Base-by-base conservation (phyloP, 2,113 vertebrate species). In the Lagopus leucura region DNA sequence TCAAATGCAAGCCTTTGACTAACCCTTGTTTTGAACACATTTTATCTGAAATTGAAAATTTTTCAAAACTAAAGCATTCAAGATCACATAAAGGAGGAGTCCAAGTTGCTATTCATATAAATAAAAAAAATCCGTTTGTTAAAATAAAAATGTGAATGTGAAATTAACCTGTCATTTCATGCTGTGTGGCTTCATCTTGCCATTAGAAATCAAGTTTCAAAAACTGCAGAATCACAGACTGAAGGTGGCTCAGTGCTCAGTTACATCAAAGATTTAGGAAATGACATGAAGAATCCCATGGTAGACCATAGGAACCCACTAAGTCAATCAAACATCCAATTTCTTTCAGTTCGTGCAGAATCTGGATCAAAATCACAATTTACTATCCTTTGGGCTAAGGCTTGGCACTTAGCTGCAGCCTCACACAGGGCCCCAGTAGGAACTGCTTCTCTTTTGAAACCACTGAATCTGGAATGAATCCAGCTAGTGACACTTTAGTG, bases 401-500 rank as follows among this genome's bases (percentile, higher is more conserved):
- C 43, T 77, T 91, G 85, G 65, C 75, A 84, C 32, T 72, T 54
- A 55, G 11, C 22, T 80, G 58, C 10, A 34, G 36, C 13, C 38
- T 48, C 60, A 0, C 10, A 48, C 40, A 36, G 38, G 52, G 25
- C 27, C 70, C 61, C 81, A 54, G 27, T 45, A 73, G 74, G 42
- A 6, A 13, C 28, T 58, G 21, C 27, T 47, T 74, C 47, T 72
- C 72, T 64, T n/a, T 61, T 64, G 65, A 87, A 88, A 38, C 27
- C 24, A 17, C 42, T 25, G 52, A 74, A 30, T 27, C 52, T 94
- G 95, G 85, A 91, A 74, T 27, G 40, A 74, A 75, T 66, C 82
- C 91, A 94, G 79, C n/a, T 24, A 75, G 30, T 83, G 72, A 7
- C 89, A 71, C 87, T 96, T 92, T 91, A 90, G 92, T 83, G 79